Conservation (phyloP, 2,888 invertebrate species). For the Axea sp. region DNA sequence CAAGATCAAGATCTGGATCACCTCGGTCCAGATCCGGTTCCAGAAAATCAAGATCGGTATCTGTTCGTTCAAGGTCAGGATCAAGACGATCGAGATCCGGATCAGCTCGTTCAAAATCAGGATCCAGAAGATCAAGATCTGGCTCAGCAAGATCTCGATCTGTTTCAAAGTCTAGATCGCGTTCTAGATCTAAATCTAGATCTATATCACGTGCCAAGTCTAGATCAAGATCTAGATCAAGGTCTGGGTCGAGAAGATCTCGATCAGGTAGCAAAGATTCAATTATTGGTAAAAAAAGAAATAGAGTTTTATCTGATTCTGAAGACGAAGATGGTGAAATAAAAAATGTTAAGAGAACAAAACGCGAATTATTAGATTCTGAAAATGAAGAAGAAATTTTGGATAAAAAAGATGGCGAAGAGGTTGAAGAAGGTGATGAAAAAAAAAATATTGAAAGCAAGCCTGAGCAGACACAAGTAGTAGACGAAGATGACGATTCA, state of each 20-base stretch:
- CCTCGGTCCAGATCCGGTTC: constrained; percentile 60
- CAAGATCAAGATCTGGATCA: constrained; percentile 68
- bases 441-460: constrained; percentile 80
- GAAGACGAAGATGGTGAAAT: constrained; percentile 80
- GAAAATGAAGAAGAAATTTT: constrained; percentile 69
- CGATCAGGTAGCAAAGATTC: constrained; percentile 72
- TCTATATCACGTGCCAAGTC: constrained; percentile 70
- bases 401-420: constrained; percentile 68
- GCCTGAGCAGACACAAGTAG: not conserved
- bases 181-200: constrained; percentile 57
- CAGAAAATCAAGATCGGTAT: constrained; percentile 31
- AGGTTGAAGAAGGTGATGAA: constrained; percentile 81
- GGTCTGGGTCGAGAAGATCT: constrained; percentile 64
- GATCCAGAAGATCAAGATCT: constrained; percentile 63
- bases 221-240: constrained; percentile 65
- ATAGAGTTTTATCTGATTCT: constrained; percentile 82
- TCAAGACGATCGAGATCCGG: constrained; percentile 65
- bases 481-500: constrained; percentile 35
- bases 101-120: constrained; percentile 62
- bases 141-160: constrained; percentile 62
- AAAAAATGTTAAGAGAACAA: constrained; percentile 73
- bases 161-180: constrained; percentile 63
- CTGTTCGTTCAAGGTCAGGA: constrained; percentile 65
- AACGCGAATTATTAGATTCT: constrained; percentile 75
- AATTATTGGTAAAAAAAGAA: constrained; percentile 69